Base-by-base conservation (phyloP, 2,797 vertebrate genomes). In the Australoheros facetus region DNA sequence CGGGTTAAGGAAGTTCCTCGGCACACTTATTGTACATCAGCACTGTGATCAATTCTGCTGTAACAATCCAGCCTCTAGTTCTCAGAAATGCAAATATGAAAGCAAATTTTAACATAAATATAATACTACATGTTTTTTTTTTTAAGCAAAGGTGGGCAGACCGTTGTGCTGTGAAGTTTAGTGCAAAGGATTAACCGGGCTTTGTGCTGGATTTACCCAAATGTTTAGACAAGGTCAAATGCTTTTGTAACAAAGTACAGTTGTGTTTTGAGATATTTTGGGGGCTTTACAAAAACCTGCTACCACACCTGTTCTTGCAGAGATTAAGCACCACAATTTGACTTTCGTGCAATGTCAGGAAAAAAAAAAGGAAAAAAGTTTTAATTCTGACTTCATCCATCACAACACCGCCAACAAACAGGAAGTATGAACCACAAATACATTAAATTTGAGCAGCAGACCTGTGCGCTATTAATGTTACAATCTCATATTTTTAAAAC, bases 1-100 rank as follows among this genome's bases (percentile, higher is more conserved):
- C 4, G 4, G 75, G 84, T 81, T 90, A 89, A 94, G 39, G 56
- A 93, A 89, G 92, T 93, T 87, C 89, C 82, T 83, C n/a, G 17
- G 66, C 86, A 88, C 73, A 80, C 69, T 56, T 48, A 55, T 79
- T 89, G 82, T 85, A 85, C 77, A 78, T 88, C 69, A 56, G 69
- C 54, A 54, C 86, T 77, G 76, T 13, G 1, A 70, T 62, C 34
- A 34, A 7, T 77, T 79, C 79, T 51, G 64, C 70, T 17, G 26
- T 19, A 69, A 55, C 26, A 56, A 48, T 56, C 30, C 6, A 37
- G 2, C 1, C 4, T 45, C 62, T 11, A 53, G 2, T n/a, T 75
- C 34, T 66, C 19, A 45, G 8, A 81, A 70, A 66, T 37, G 28
- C 3, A 56, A 62, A 79, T 32, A 78, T 58, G 16, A 75, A 17